These are phyloP conservation scores for Craterocephalus amniculus DNA, from an alignment of 2,797 vertebrate species.

Conservation along the genomic window DNA sequence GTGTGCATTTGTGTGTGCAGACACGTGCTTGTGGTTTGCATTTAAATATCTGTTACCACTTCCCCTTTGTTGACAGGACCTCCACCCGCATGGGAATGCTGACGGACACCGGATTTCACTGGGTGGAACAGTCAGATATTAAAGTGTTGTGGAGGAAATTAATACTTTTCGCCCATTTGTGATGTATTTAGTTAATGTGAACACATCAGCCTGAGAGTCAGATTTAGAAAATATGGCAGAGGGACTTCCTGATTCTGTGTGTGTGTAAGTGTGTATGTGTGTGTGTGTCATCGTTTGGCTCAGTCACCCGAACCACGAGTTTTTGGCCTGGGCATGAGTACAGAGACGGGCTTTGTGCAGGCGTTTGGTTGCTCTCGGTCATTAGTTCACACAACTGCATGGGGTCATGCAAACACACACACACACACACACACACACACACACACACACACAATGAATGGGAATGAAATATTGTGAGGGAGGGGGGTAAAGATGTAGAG, in stretches of 20 bases:
- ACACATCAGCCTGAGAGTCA: slow-evolving; percentile 13
- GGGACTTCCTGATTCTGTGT: slow-evolving; percentile 6
- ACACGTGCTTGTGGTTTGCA: slow-evolving; percentile 31
- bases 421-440: slow-evolving; percentile 22
- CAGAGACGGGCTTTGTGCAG: slow-evolving; percentile 75
- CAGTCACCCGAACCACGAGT: slow-evolving; percentile 63
- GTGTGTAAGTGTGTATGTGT: slow-evolving; percentile 5
- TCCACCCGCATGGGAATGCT: slow-evolving; percentile 31
- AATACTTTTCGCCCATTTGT: neutral
- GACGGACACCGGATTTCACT: slow-evolving; percentile 2
- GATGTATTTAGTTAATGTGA: neutral
- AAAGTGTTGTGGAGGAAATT: neutral
- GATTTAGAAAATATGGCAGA: slow-evolving; percentile 11
- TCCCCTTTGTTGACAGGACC: slow-evolving; percentile 15
- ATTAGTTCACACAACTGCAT: slow-evolving; percentile 75
- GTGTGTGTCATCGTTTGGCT: slow-evolving; percentile 58
- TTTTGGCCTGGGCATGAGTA: slow-evolving; percentile 63
- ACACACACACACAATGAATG: slow-evolving; percentile 32
- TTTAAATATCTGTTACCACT: slow-evolving; percentile 38
- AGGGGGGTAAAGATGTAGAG: slow-evolving; percentile 14
- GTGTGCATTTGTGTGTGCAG: slow-evolving; percentile 1
- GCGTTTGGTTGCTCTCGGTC: slow-evolving; percentile 62
- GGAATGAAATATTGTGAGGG: slow-evolving; percentile 11
- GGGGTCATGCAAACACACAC: slow-evolving; percentile 36
- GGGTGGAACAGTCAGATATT: neutral